These are phyloP conservation scores for Hoplostethus mediterraneus DNA, from an alignment of 2,797 vertebrate species.

Conservation along the genomic window DNA sequence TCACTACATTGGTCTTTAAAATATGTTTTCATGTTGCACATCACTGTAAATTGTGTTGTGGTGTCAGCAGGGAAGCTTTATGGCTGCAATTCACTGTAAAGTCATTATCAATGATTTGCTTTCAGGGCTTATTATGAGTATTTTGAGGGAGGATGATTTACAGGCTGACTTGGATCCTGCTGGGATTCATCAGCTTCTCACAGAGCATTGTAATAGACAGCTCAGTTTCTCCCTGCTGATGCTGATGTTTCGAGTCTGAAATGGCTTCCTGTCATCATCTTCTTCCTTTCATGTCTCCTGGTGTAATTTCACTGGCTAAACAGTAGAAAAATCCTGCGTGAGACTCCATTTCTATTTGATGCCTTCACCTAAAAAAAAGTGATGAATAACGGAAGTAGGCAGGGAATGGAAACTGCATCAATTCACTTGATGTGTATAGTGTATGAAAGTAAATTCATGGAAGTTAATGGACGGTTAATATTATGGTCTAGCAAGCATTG, in stretches of 20 bases:
- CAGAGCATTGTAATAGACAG: constrained; percentile 59
- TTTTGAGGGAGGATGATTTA: constrained; percentile 67
- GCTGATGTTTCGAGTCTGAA: constrained; percentile 49
- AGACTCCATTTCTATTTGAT: constrained; percentile 36
- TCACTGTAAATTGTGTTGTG: constrained; percentile 46
- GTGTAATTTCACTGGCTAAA: constrained; percentile 59
- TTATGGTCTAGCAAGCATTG: neutral
- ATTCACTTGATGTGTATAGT: constrained; percentile 6
- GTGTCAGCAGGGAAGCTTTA: constrained; percentile 60
- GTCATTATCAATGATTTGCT: constrained; percentile 72
- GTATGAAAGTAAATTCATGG: constrained; percentile 9
- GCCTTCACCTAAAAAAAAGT: constrained; percentile 13
- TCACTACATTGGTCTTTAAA: constrained; percentile 26
- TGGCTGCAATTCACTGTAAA: constrained; percentile 53
- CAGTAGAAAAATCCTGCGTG: constrained; percentile 19
- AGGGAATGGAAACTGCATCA: constrained; percentile 21
- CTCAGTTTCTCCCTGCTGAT: constrained; percentile 46
- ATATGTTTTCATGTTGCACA: constrained; percentile 47
- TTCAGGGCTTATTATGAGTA: constrained; percentile 68
- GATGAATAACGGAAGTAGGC: constrained; percentile 22
- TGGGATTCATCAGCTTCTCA: constrained; percentile 72
- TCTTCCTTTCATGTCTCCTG: constrained; percentile 51
- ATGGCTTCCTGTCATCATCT: constrained; percentile 55
- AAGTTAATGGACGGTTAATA: constrained; percentile 25
- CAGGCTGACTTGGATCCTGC: constrained; percentile 57